These are phyloP conservation scores for Colletes gigas DNA, from an alignment of 1,140 invertebrate genomes.

Conservation along the genomic window DNA sequence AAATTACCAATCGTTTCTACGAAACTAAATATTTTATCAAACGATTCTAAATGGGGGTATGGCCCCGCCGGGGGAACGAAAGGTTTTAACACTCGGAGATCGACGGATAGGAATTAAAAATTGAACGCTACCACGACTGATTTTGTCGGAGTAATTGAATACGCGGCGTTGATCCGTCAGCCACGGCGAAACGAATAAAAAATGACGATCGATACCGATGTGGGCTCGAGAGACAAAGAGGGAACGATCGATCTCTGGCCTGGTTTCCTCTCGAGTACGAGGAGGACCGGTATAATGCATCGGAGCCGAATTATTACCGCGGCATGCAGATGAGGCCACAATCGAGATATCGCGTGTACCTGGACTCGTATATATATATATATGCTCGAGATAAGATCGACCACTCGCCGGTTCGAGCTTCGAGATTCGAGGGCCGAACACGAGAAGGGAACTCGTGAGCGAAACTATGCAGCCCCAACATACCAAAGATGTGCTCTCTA, in stretches of 20 bases:
- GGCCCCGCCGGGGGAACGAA: too few species aligned
- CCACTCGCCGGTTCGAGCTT: constrained; percentile 42
- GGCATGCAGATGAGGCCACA: constrained; percentile 66
- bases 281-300: constrained; percentile 58
- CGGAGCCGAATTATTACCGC: constrained; percentile 67
- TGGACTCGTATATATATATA: constrained; percentile 39
- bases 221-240: constrained; percentile 34
- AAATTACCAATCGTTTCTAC: too few species aligned
- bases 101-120: constrained; percentile 4
- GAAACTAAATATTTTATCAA: too few species aligned
- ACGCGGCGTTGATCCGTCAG: constrained; percentile 42
- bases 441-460: neutral
- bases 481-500: neutral
- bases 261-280: constrained; percentile 56
- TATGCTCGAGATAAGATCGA: constrained; percentile 57
- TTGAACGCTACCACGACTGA: constrained; percentile 37
- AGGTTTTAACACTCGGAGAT: too few species aligned
- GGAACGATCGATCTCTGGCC: constrained; percentile 61
- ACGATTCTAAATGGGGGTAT: too few species aligned
- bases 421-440: constrained; percentile 22
- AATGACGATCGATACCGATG: constrained; percentile 1
- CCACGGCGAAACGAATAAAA: constrained; percentile 14
- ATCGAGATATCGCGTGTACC: constrained; percentile 70
- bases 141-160: constrained; percentile 61
- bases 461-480: neutral